These are phyloP conservation scores for Stenodera caucasica DNA, from an alignment of 2,888 invertebrate species.

Conservation along the genomic window DNA sequence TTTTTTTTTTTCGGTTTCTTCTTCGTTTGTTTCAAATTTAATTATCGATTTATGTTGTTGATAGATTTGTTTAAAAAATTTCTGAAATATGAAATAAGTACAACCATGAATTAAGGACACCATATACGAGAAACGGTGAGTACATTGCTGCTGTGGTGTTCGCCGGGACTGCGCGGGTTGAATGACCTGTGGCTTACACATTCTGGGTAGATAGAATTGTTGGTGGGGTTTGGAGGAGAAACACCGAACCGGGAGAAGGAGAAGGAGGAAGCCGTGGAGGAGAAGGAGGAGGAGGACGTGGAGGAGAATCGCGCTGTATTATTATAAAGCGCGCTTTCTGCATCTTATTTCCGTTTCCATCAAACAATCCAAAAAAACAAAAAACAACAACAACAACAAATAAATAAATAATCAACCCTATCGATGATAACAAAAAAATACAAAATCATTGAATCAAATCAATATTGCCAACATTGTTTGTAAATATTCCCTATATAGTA, in stretches of 20 bases:
- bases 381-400: not conserved
- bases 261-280: conserved; percentile 24
- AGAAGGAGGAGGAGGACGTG: conserved; percentile 34
- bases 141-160: conserved; percentile 48
- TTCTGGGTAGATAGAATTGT: conserved; percentile 23
- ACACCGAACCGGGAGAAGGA: conserved; percentile 45
- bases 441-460: not conserved
- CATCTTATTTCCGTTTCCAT: conserved; percentile 55
- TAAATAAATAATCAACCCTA: too few relatives aligned
- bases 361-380: conserved; percentile 8
- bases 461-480: not conserved
- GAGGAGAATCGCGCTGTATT: conserved; percentile 42
- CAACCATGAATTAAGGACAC: conserved; percentile 48
- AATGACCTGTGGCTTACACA: conserved; percentile 55
- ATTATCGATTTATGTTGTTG: not conserved
- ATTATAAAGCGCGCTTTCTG: conserved; percentile 54
- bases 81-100: conserved; percentile 48
- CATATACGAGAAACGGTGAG: conserved; percentile 49
- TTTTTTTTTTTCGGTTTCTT: conserved; percentile 8
- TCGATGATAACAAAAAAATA: too few relatives aligned
- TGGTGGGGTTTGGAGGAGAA: conserved; percentile 33
- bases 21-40: not conserved
- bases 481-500: too few relatives aligned
- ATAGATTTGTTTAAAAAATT: conserved; percentile 25
- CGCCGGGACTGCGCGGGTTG: conserved; percentile 56